Evolutionary conservation across 1,140 invertebrate species (phyloP).

Genomic region (Heliconius melpomene): DNA sequence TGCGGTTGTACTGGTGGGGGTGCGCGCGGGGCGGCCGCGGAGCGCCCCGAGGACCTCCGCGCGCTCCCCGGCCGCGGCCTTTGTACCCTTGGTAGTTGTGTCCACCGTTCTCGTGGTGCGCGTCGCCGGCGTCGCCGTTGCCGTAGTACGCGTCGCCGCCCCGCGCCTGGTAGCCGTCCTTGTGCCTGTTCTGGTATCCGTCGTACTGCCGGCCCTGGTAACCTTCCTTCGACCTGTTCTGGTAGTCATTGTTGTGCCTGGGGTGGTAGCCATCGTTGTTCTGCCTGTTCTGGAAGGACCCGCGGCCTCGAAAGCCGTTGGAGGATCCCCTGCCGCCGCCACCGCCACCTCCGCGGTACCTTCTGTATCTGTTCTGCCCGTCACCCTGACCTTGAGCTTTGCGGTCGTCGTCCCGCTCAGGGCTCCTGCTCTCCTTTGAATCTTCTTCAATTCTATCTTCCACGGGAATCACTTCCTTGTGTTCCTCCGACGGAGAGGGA

Average conservation of each 20-base stretch:
- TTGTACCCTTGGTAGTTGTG: constrained; percentile 72
- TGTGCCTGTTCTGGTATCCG: constrained; percentile 63
- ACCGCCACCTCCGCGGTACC: constrained; percentile 57
- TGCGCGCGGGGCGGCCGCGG: constrained; percentile 54
- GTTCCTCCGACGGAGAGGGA: constrained; percentile 44
- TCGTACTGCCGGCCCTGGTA: constrained; percentile 69
- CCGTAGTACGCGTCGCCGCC: constrained; percentile 70
- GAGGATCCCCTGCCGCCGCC: constrained; percentile 55
- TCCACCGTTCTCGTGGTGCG: constrained; percentile 62
- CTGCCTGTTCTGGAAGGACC: constrained; percentile 60
- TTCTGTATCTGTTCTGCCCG: constrained; percentile 63
- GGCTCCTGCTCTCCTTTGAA: constrained; percentile 62
- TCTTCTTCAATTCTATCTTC: constrained; percentile 60
- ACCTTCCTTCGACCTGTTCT: constrained; percentile 57
- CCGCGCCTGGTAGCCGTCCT: constrained; percentile 63
- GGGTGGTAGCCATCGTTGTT: constrained; percentile 57
- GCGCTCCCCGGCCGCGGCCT: constrained; percentile 63
- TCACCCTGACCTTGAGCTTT: constrained; percentile 71
- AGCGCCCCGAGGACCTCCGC: constrained; percentile 53
- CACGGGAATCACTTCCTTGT: constrained; percentile 41
- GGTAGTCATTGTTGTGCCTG: constrained; percentile 63
- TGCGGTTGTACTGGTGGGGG: constrained; percentile 63
- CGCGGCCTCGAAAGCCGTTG: constrained; percentile 71
- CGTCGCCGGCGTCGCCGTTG: constrained; percentile 67
- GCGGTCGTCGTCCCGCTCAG: constrained; percentile 63